Evolutionary conservation across 2,888 invertebrate species (phyloP).

Genomic region (Nesidiocoris tenuis): DNA sequence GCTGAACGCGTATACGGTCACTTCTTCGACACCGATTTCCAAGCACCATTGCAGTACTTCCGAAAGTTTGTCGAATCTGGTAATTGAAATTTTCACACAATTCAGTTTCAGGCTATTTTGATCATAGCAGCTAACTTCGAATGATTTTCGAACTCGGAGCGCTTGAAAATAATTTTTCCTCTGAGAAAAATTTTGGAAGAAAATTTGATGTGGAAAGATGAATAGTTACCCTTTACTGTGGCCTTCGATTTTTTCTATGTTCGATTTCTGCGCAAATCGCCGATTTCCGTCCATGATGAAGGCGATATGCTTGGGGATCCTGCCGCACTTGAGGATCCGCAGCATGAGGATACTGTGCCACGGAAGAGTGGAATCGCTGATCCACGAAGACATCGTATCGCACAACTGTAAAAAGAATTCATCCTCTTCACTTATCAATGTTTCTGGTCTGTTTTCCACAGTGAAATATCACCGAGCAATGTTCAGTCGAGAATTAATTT

Average conservation of each 20-base stretch:
- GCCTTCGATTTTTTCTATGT: slow-evolving; percentile 73
- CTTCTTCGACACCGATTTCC: slow-evolving; percentile 84
- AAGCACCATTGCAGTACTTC: slow-evolving; percentile 87
- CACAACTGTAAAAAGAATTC: too few species aligned
- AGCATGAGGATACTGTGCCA: slow-evolving; percentile 75
- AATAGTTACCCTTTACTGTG: slow-evolving; percentile 68
- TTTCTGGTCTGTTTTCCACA: too few species aligned
- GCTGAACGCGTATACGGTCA: slow-evolving; percentile 98
- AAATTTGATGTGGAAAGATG: too few species aligned
- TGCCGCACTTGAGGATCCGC: slow-evolving; percentile 74
- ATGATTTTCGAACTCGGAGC: too few species aligned
- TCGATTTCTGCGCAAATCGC: slow-evolving; percentile 80
- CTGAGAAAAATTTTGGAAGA: too few species aligned
- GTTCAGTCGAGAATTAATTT: too few species aligned
- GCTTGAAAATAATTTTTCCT: too few species aligned
- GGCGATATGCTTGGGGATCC: slow-evolving; percentile 87
- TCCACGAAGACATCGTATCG: slow-evolving; percentile 62
- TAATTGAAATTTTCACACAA: too few species aligned
- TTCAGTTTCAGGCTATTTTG: too few species aligned
- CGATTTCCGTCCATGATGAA: slow-evolving; percentile 99
- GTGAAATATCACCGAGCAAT: too few species aligned
- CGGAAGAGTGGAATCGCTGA: slow-evolving; percentile 70
- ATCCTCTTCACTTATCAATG: too few species aligned
- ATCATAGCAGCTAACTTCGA: too few species aligned
- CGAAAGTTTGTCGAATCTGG: slow-evolving; percentile 75